phyloP scores from a whole-genome alignment of 2,797 vertebrate species.

The Ctenochaetus hawaiiensis region DNA sequence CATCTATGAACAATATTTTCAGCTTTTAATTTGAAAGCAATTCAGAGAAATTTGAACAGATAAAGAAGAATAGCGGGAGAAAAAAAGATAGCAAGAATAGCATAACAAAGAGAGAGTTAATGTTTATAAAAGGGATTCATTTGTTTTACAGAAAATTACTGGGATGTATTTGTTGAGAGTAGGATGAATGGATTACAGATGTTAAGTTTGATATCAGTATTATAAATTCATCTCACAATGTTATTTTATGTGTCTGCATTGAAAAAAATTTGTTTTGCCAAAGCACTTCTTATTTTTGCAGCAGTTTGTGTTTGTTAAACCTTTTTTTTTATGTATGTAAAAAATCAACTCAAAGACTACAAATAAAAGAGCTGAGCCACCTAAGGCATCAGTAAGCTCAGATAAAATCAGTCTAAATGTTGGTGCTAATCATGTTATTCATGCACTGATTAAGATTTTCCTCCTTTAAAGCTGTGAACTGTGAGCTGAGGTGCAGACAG shows the following conservation, averaged over 20 bases:
- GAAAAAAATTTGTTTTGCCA: background rate
- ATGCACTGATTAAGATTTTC: slow-evolving; percentile 12
- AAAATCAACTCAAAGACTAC: background rate
- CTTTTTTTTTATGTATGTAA: background rate
- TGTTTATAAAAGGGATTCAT: too few relatives aligned
- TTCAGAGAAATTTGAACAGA: background rate
- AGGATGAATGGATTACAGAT: too few relatives aligned
- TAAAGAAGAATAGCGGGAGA: background rate
- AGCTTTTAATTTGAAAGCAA: background rate
- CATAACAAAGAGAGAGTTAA: too few relatives aligned
- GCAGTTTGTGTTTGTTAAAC: background rate
- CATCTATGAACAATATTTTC: background rate
- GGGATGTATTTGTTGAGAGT: too few relatives aligned
- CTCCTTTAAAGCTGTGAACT: slow-evolving; percentile 22
- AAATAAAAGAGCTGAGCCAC: background rate
- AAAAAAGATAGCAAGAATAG: too few relatives aligned
- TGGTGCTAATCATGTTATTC: slow-evolving; percentile 22
- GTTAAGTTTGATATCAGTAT: too few relatives aligned
- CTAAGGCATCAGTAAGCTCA: background rate
- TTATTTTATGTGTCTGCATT: background rate
- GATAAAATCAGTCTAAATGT: background rate
- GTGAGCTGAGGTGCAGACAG: slow-evolving; percentile 33
- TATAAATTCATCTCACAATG: background rate
- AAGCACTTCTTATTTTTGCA: background rate
- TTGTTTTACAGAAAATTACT: too few relatives aligned